A percentile compares a stretch with the other conserved stretches of the same genome.
These are phyloP conservation scores for Oxycera nigricornis DNA, from an alignment of 2,888 invertebrate genomes.

Conservation along the genomic window DNA sequence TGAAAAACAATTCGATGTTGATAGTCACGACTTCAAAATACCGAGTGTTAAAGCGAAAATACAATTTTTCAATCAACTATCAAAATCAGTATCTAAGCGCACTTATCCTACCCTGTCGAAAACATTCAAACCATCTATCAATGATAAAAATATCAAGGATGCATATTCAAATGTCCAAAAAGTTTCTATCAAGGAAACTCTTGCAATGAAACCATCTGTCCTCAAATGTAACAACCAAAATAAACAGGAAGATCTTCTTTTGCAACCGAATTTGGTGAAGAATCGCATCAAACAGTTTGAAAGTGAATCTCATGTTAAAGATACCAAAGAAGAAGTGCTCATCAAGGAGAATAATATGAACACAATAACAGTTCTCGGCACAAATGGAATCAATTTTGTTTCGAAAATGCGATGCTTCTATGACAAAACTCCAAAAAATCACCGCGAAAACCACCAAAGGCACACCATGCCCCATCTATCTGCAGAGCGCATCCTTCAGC, in stretches of 20 bases:
- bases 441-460: neutral
- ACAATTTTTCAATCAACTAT: constrained; percentile 4
- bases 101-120: neutral
- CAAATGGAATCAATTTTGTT: too few relatives aligned
- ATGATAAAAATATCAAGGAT: neutral
- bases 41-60: constrained; percentile 2
- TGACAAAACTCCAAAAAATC: neutral
- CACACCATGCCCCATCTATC: too few relatives aligned
- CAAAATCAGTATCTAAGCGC: neutral
- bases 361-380: too few relatives aligned
- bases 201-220: neutral
- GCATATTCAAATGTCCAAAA: neutral
- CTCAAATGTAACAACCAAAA: neutral
- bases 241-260: neutral
- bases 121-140: neutral
- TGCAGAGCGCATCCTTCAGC: too few relatives aligned
- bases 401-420: neutral
- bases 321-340: too few relatives aligned
- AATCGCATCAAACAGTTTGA: constrained; percentile 13
- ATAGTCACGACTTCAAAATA: neutral
- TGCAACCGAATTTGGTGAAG: neutral
- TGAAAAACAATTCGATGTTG: neutral
- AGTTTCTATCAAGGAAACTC: neutral
- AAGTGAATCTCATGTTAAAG: too few relatives aligned
- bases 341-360: too few relatives aligned